phyloP scores from a whole-genome alignment of 1,140 invertebrate species.

The Hypothenemus hampei region DNA sequence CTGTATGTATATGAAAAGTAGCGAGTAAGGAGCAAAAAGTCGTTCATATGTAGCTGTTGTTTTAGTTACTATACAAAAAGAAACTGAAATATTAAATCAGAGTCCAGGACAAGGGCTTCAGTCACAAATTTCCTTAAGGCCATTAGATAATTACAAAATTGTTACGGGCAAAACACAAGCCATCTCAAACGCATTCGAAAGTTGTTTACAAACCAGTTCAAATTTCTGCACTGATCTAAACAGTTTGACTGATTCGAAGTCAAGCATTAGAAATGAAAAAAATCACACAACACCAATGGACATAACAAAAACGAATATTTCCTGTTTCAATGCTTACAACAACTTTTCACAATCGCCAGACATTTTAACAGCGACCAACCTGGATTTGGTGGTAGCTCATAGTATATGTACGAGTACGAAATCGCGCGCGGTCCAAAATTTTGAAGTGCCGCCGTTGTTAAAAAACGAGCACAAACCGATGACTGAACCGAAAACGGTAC shows the following conservation, averaged over 20 bases:
- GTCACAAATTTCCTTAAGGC: constrained; percentile 18
- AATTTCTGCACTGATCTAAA: constrained; percentile 32
- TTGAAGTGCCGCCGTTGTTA: background rate
- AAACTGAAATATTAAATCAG: constrained; percentile 36
- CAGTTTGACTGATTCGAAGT: no score
- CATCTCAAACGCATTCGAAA: constrained; percentile 29
- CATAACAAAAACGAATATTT: background rate
- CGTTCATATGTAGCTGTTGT: background rate
- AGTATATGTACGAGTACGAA: constrained; percentile 14
- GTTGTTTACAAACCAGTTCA: constrained; percentile 24
- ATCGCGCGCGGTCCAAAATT: no score
- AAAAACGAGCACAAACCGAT: constrained; percentile 20
- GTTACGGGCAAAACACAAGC: constrained; percentile 24
- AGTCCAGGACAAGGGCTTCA: constrained; percentile 26
- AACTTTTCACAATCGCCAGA: constrained; percentile 36
- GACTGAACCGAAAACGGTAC: constrained; percentile 20
- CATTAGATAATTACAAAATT: constrained; percentile 20
- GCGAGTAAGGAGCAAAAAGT: no score
- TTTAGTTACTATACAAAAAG: constrained; percentile 36
- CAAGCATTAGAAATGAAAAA: no score
- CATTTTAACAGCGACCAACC: constrained; percentile 35
- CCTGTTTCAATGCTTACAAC: no score
- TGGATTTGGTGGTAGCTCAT: constrained; percentile 41
- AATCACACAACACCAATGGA: background rate
- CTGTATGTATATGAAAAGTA: no score